Evolutionary conservation across 2,888 invertebrate species (phyloP).

Genomic region (Hirtodrosophila histrioides): DNA sequence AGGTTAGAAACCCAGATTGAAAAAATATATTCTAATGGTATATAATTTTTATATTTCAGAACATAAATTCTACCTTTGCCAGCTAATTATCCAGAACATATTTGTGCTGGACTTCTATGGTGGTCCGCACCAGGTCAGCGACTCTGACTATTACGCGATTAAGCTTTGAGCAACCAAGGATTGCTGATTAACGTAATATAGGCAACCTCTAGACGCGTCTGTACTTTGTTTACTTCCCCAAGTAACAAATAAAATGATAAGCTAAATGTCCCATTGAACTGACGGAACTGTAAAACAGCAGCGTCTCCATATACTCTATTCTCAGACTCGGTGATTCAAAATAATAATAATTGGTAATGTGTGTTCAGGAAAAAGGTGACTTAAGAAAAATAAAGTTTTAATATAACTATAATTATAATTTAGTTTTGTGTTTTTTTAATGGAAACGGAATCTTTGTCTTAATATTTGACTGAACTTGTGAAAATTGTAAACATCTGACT

Average conservation of each 20-base stretch:
- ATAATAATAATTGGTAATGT: too few species aligned
- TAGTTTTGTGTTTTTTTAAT: too few species aligned
- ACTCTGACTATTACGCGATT: conserved; percentile 58
- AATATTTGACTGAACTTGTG: too few species aligned
- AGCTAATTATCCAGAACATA: conserved; percentile 90
- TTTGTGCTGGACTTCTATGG: conserved; percentile 92
- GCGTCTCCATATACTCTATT: neutral
- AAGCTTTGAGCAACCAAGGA: conserved; percentile 25
- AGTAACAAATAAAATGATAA: conserved; percentile 15
- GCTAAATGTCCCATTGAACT: conserved; percentile 7
- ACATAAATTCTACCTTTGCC: conserved; percentile 92
- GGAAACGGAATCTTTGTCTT: too few species aligned
- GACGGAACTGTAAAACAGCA: neutral
- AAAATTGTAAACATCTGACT: too few species aligned
- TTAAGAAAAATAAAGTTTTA: too few species aligned
- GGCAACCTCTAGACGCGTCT: neutral
- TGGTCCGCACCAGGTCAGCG: conserved; percentile 86
- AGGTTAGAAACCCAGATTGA: conserved; percentile 44
- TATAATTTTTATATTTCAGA: conserved; percentile 84
- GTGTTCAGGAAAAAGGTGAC: too few species aligned
- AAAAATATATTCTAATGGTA: neutral
- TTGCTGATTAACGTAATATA: neutral
- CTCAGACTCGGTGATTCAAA: neutral
- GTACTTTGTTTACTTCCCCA: conserved; percentile 12
- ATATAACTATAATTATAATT: too few species aligned